These are phyloP conservation scores for Onychomys leucogaster DNA, from an alignment of 2,797 vertebrate genomes.

Conservation along the genomic window DNA sequence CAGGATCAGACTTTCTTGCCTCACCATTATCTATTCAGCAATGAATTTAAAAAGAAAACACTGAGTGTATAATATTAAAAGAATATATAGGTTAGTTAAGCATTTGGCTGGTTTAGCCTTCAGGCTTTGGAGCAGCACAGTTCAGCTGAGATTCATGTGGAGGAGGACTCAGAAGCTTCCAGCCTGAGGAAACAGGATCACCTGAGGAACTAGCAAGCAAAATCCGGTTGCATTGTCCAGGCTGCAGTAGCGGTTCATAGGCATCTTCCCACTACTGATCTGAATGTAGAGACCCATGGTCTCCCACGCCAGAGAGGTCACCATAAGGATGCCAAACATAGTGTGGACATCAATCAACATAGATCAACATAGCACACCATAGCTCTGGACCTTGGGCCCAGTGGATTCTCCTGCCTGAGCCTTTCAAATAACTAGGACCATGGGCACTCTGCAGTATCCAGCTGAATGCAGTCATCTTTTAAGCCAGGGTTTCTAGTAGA, in stretches of 20 bases:
- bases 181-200: no score
- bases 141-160: no score
- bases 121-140: no score
- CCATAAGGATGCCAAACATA: neutral
- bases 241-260: neutral
- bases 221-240: neutral
- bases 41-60: neutral
- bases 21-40: neutral
- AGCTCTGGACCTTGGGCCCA: neutral
- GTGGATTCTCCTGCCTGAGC: neutral
- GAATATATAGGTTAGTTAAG: no score
- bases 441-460: no score
- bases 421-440: neutral
- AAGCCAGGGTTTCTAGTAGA: neutral
- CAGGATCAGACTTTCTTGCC: neutral
- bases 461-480: neutral
- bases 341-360: neutral
- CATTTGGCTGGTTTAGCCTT: no score
- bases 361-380: neutral
- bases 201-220: no score
- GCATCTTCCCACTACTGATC: neutral
- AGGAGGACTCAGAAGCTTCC: no score
- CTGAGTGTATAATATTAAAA: neutral
- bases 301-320: neutral
- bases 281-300: neutral